Conservation (phyloP, 2,888 invertebrate species). For the Congeria kusceri region DNA sequence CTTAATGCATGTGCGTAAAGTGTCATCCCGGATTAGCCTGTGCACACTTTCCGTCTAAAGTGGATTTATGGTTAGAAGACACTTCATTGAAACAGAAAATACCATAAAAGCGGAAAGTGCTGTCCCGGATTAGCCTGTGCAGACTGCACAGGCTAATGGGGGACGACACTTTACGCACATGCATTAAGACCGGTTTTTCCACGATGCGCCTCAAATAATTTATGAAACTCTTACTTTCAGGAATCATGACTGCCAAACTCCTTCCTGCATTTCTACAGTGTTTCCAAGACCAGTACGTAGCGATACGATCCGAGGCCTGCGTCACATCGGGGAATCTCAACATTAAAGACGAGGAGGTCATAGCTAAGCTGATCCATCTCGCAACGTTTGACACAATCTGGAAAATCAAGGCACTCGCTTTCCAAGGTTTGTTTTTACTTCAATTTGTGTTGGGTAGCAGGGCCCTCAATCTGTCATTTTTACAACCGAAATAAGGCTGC, state of each 20-base stretch:
- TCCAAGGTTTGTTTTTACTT: conserved; percentile 81
- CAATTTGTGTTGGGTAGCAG: no score
- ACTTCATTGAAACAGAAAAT: no score
- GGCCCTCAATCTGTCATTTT: no score
- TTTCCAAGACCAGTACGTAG: conserved; percentile 84
- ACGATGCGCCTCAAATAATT: background rate
- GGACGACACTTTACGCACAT: background rate
- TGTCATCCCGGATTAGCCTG: no score
- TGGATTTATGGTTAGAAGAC: no score
- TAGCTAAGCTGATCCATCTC: conserved; percentile 80
- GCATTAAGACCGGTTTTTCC: background rate
- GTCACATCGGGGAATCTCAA: conserved; percentile 82
- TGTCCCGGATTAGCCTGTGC: no score
- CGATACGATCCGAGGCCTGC: conserved; percentile 83
- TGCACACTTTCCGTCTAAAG: no score
- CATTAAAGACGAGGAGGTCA: conserved; percentile 80
- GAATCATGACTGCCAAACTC: conserved; percentile 85
- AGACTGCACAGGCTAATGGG: no score
- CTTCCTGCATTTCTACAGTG: conserved; percentile 83
- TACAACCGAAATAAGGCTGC: no score
- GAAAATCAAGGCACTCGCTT: conserved; percentile 85
- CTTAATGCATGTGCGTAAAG: no score
- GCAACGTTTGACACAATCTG: conserved; percentile 84
- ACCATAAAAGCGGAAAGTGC: no score
- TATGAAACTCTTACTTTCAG: conserved; percentile 67